Base-by-base conservation (phyloP, 2,888 invertebrate species). In the Rugalucina vietnamica region DNA sequence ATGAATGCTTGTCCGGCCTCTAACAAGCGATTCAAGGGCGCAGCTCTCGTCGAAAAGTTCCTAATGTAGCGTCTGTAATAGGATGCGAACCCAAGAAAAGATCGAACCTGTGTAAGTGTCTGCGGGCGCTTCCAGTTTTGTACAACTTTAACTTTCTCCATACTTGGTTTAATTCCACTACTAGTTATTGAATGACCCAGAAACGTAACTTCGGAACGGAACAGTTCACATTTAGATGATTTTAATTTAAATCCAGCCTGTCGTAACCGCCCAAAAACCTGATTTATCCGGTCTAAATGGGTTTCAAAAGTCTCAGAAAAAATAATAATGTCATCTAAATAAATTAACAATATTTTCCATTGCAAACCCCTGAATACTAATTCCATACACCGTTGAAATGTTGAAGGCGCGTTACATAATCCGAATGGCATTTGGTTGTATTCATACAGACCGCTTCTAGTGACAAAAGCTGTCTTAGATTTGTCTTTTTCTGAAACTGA, bases 381-480 rank as follows among this genome's bases (percentile, higher is more conserved):
- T 10, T 86, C 81, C 87, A 89, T 89, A n/a, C 85, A 57, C 10
- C 89, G 54, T 49, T 87, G 85, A 65, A 84, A 90, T 21, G 90
- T 90, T 29, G 72, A 70, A 24, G 90, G 86, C 21, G 87, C 90
- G 49, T 87, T 83, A n/a, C 72, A 75, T 5, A 89, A 69, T 10
- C 89, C 90, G 39, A 90, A 87, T n/a, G 89, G 81, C 87, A 89
- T 81, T 3, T 34, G 75, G n/a, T 57, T 69, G 70, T 81, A 90
- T 54, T 88, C 76, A 36, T 76, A 90, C 24, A 89, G 65, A 21
- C 88, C 89, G 76, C 86, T 14, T 14, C 54, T 5, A 24, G 10
- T 12, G 18, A 72, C 70, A 50, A 89, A 90, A n/a, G 82, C 85
- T 18, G 88, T 90, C 60, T 89, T 90, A n/a, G 74, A 72, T 60